Evolutionary conservation across 2,113 vertebrate genomes (phyloP).

Genomic region (Tinamus guttatus): DNA sequence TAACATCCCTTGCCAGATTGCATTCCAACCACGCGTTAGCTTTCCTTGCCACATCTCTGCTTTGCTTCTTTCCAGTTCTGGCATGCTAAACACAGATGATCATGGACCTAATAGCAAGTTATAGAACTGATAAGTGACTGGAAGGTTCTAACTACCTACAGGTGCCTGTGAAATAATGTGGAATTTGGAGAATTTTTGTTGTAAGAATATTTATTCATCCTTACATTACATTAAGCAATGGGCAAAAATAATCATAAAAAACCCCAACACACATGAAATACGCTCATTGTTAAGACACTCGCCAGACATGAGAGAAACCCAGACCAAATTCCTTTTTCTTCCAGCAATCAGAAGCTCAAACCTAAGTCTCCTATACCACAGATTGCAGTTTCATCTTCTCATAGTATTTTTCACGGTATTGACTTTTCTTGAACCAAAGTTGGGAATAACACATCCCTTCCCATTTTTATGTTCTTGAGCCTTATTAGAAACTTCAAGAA

Average conservation of each 20-base stretch:
- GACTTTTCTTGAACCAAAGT: neutral
- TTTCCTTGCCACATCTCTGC: too few relatives aligned
- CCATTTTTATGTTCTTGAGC: accelerated
- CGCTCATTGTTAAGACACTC: neutral
- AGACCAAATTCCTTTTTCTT: neutral
- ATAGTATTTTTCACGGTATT: neutral
- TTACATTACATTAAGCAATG: neutral
- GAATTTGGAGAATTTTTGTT: neutral
- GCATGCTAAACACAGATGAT: neutral
- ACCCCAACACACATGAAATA: neutral
- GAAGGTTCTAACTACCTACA: neutral
- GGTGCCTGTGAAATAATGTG: neutral
- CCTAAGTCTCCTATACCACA: neutral
- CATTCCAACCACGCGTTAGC: too few relatives aligned
- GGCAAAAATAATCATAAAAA: neutral
- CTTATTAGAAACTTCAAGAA: neutral
- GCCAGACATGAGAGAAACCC: neutral
- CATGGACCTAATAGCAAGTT: neutral
- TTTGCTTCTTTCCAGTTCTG: neutral
- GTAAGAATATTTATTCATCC: too few relatives aligned
- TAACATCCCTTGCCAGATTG: too few relatives aligned
- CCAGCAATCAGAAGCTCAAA: neutral
- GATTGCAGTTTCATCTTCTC: neutral
- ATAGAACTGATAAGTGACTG: neutral
- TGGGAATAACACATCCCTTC: neutral